phyloP scores from a whole-genome alignment of 1,140 invertebrate species.

The Charaxes varanes region DNA sequence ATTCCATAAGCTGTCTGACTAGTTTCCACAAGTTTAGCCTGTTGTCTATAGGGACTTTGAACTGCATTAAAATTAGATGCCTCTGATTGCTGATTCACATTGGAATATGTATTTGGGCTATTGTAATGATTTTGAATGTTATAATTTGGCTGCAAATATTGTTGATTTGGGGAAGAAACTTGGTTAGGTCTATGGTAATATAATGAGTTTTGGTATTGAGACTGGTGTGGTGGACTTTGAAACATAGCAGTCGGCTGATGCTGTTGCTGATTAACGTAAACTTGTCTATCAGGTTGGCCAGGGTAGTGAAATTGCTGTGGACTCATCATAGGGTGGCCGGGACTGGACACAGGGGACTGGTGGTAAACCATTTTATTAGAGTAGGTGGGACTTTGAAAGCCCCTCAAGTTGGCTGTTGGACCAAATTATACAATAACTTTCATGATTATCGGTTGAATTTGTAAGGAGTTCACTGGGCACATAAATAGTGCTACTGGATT shows the following conservation, averaged over 20 bases:
- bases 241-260: constrained; percentile 36
- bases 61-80: constrained; percentile 44
- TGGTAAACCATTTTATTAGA: constrained; percentile 59
- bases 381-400: constrained; percentile 39
- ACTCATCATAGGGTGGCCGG: constrained; percentile 59
- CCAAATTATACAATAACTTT: too few relatives aligned
- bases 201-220: constrained; percentile 54
- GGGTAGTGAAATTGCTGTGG: constrained; percentile 58
- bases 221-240: constrained; percentile 60
- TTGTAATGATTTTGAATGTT: constrained; percentile 47
- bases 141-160: constrained; percentile 39
- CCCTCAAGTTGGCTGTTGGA: too few relatives aligned
- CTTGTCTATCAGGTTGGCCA: constrained; percentile 46
- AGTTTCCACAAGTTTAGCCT: constrained; percentile 37
- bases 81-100: constrained; percentile 28
- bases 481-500: too few relatives aligned
- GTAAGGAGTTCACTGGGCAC: too few relatives aligned
- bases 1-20: constrained; percentile 32
- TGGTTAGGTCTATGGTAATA: constrained; percentile 53
- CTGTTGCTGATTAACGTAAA: constrained; percentile 62
- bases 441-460: too few relatives aligned
- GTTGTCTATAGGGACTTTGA: constrained; percentile 52
- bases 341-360: constrained; percentile 27
- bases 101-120: constrained; percentile 46
- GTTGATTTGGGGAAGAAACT: constrained; percentile 30